Base-by-base conservation (phyloP, 2,888 invertebrate species). In the Lasioglossum marginatum region DNA sequence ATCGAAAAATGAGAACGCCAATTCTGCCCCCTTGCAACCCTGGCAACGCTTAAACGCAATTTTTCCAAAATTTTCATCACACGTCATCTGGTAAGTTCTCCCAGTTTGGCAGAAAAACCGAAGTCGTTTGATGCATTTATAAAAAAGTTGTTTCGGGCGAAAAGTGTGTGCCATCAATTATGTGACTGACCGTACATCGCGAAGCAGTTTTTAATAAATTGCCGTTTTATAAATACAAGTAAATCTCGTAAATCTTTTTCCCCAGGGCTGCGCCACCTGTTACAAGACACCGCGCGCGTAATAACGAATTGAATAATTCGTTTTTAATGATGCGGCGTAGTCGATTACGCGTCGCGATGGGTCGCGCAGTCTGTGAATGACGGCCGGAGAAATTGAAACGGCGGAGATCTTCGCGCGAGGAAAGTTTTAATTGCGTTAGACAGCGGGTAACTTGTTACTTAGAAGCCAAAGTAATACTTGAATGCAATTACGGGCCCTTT, bases 401-500 rank as follows among this genome's bases (percentile, higher is more conserved):
- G 74, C 68, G 68, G 79, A 82, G 78, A 87, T 87, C 81, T 85
- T 83, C 74, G 81, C 40, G 77, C 71, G 82, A 79, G 82, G 87
- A 81, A 91, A 91, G 83, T 90, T 89, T 86, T 91, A 91, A 93
- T 92, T 91, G 86, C 83, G 84, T 93, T 93, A 92, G 89, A 89
- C 84, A 87, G 86, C 71, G 85, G 87, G 87, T 85, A 93, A 93
- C 93, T 93, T 93, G 87, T 89, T 91, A 93, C 93, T 93, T 88
- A 88, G 91, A 91, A 92, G 92, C 91, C 89, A 79, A 85, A 85
- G 78, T 89, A 86, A 89, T 89, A 93, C 92, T 93, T 92, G 88
- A 93, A 93, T 92, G 92, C 89, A 93, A 93, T 93, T 93, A 92
- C 88, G 79, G 79, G 80, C 84, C 90, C 92, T 93, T 92, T 92